Percentiles rank a stretch among this genome's conserved stretches.
phyloP scores from a whole-genome alignment of 2,113 vertebrate genomes.

The Colinus virginianus region DNA sequence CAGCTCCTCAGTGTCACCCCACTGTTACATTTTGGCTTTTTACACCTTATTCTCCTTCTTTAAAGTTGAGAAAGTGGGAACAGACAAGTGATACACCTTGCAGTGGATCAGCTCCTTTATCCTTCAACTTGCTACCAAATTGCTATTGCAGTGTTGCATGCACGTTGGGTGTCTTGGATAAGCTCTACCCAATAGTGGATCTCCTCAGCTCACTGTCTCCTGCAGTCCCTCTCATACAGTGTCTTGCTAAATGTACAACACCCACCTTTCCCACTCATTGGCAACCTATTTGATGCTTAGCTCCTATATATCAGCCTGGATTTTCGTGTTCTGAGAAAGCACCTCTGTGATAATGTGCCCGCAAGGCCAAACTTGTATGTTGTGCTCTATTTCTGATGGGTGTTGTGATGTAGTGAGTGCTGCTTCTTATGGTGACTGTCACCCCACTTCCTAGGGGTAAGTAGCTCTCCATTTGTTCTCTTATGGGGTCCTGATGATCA shows the following conservation, averaged over 20 bases:
- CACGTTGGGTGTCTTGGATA: neutral
- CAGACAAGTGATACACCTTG: neutral
- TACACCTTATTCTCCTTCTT: accelerated
- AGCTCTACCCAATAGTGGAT: neutral
- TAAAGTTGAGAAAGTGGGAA: neutral
- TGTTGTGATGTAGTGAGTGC: neutral
- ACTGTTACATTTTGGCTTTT: neutral
- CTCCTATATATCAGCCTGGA: neutral
- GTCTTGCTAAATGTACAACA: neutral
- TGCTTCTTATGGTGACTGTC: neutral
- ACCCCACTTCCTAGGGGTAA: neutral
- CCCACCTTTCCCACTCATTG: neutral
- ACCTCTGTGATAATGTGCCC: neutral
- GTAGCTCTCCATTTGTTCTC: neutral
- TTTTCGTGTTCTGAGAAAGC: neutral
- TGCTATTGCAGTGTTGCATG: too few relatives aligned
- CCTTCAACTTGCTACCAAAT: neutral
- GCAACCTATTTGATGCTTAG: neutral
- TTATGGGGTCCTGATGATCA: neutral
- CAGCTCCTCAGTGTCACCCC: neutral
- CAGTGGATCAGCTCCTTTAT: neutral
- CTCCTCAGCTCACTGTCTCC: neutral
- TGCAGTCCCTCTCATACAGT: neutral
- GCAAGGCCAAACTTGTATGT: neutral
- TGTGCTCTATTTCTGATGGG: neutral